Conservation (phyloP, 2,888 invertebrate species). For the Andrena fulva region DNA sequence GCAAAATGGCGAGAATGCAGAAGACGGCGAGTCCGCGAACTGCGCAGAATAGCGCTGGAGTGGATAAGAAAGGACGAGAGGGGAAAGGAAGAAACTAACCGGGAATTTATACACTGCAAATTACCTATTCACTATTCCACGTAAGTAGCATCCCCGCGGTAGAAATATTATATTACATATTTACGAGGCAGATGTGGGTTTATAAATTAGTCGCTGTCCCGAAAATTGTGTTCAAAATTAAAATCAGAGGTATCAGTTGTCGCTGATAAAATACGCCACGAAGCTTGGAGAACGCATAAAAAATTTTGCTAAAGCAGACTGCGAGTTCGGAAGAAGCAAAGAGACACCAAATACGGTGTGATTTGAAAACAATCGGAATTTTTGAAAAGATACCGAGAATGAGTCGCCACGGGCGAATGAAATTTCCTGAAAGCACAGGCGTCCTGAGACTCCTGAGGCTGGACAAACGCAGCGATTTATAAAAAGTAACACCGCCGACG, state of each 20-base stretch:
- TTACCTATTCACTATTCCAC: conserved; percentile 21
- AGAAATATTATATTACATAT: too few relatives aligned
- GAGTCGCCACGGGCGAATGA: not conserved
- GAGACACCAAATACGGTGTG: too few relatives aligned
- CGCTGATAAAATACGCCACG: too few relatives aligned
- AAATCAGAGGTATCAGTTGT: too few relatives aligned
- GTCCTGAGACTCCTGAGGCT: not conserved
- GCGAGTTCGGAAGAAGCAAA: too few relatives aligned
- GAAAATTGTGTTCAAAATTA: too few relatives aligned
- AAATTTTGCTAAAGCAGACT: too few relatives aligned
- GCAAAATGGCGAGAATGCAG: conserved; percentile 51
- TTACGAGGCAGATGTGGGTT: not conserved
- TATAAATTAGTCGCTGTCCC: not conserved
- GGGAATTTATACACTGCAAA: conserved; percentile 41
- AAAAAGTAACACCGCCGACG: not conserved
- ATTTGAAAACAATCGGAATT: not conserved
- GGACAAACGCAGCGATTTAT: too few relatives aligned
- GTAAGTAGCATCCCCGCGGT: not conserved
- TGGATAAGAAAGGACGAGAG: conserved; percentile 25
- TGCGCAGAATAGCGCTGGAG: not conserved
- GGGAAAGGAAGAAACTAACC: conserved; percentile 9
- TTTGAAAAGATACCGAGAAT: not conserved
- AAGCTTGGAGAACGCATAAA: too few relatives aligned
- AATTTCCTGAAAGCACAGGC: not conserved
- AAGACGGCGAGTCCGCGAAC: conserved; percentile 41